Evolutionary conservation across 2,888 invertebrate species (phyloP), one percentile per base, ranked within the genome.

Genomic region (Frankliniella fusca): DNA sequence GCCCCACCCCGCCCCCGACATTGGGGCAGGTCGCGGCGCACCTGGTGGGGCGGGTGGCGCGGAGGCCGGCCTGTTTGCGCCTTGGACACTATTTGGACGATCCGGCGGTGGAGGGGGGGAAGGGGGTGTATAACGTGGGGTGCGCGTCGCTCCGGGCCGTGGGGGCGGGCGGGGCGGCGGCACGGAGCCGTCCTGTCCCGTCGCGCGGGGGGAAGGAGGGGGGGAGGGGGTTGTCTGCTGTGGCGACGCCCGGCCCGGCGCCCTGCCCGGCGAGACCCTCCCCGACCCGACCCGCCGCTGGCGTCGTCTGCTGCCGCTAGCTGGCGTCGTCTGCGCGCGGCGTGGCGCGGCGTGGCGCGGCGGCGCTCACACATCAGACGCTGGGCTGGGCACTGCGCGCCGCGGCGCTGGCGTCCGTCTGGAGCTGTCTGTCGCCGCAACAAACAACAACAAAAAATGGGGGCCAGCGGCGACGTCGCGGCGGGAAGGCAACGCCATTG

Each of bases 341-440:
- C 3, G 38, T 5, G 38, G 38, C 38, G 38, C n/a, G n/a, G n/a
- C n/a, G n/a, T n/a, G n/a, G n/a, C n/a, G 38, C 38, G 38, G 38
- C 38, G 38, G 38, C 38, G 38, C 70, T 23, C 70, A 76, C 70
- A 76, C 70, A 76, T 76, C 70, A 27, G 70, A 23, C 70, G 70
- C 70, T 76, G 23, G 23, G 70, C 23, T 27, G 23, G 70, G 70
- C 70, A 11, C 70, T 23, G n/a, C 70, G 70, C 70, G 70, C 27
- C 70, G 70, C 70, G 70, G 70, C 70, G 70, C 70, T 76, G 70
- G 70, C 70, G 70, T 76, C 70, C 70, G 70, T 76, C 70, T 76
- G 70, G 70, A 76, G 70, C 70, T 76, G 70, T 76, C 70, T 76
- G 70, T 76, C 70, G 70, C 70, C 70, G 70, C 70, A 76, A 76